Conservation (phyloP, 2,888 invertebrate genomes). For the Plebejus anna region DNA sequence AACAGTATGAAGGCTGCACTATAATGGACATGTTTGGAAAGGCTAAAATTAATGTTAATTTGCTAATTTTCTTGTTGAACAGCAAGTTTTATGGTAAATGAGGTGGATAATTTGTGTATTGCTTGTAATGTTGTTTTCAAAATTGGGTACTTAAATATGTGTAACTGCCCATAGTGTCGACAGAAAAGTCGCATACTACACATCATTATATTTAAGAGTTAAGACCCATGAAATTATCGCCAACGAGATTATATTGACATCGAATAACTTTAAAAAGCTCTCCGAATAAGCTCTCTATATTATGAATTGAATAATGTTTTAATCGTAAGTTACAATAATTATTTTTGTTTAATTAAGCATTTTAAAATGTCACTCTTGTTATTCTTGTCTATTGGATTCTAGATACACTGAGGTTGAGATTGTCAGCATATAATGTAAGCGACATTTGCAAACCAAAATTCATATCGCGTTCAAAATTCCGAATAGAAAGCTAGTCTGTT, state of each 20-base stretch:
- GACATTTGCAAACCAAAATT: no score
- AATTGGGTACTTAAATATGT: neutral
- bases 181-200: no score
- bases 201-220: neutral
- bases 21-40: conserved; percentile 89
- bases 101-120: neutral
- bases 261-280: neutral
- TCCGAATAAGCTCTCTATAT: neutral
- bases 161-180: no score
- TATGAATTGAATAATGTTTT: neutral
- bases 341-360: neutral
- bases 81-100: conserved; percentile 86
- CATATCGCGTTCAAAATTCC: neutral
- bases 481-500: neutral
- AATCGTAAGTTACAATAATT: neutral
- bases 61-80: conserved; percentile 86
- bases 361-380: neutral
- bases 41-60: conserved; percentile 88
- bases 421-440: no score
- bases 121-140: neutral
- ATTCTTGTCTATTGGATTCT: neutral
- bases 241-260: neutral
- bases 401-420: no score
- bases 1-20: conserved; percentile 87
- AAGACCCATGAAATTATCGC: neutral